Conservation (phyloP, 1,140 invertebrate species). For the Drosophila kanapiae region DNA sequence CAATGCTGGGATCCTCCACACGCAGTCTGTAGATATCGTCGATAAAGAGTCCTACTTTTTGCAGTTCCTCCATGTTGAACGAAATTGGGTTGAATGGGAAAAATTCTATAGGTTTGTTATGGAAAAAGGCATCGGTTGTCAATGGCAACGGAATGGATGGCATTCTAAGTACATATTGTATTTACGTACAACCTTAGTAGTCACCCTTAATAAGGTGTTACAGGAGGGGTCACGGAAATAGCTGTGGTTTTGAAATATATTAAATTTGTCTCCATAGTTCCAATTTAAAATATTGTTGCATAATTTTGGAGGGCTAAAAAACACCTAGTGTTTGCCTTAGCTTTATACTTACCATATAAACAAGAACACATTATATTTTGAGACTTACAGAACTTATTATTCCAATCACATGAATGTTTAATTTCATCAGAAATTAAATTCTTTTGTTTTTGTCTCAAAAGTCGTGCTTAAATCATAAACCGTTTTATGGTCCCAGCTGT, state of each 20-base stretch:
- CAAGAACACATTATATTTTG: too few species aligned
- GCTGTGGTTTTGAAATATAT: background rate
- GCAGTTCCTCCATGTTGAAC: conserved; percentile 89
- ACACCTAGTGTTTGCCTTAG: too few species aligned
- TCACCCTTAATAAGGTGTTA: background rate
- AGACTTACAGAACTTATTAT: too few species aligned
- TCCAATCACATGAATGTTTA: background rate
- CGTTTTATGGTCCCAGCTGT: background rate
- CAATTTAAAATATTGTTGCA: too few species aligned
- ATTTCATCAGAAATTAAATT: conserved; percentile 1
- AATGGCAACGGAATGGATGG: background rate
- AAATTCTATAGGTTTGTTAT: conserved; percentile 3
- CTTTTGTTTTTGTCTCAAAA: background rate
- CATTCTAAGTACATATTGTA: background rate
- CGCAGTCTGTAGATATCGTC: conserved; percentile 93
- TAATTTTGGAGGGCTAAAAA: too few species aligned
- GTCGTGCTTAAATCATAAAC: conserved; percentile 6
- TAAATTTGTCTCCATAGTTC: too few species aligned
- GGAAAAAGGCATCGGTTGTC: background rate
- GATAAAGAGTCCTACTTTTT: conserved; percentile 91
- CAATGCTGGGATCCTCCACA: conserved; percentile 91
- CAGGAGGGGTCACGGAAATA: too few species aligned
- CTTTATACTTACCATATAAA: too few species aligned
- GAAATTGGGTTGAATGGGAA: background rate
- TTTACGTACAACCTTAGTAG: background rate